Evolutionary conservation across 2,888 invertebrate genomes (phyloP).

Genomic region (Pantelozetes paolii): DNA sequence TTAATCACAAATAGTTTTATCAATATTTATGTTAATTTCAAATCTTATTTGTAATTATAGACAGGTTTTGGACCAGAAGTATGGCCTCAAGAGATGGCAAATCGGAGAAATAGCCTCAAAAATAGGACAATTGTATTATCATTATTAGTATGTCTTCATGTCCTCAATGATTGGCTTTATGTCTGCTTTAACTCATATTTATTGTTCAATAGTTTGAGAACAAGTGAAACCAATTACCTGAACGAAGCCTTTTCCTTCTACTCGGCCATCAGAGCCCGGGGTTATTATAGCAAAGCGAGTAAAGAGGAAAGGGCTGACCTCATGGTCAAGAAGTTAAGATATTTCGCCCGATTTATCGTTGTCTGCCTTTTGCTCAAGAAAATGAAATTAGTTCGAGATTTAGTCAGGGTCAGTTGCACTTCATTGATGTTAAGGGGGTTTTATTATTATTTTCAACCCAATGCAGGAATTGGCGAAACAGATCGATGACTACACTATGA

Average conservation of each 20-base stretch:
- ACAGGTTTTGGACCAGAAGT: slow-evolving; percentile 79
- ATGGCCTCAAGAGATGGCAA: slow-evolving; percentile 94
- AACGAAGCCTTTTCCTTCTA: slow-evolving; percentile 96
- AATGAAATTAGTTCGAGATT: slow-evolving; percentile 84
- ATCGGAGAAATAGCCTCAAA: slow-evolving; percentile 98
- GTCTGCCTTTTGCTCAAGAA: slow-evolving; percentile 89
- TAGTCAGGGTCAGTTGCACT: slow-evolving; percentile 62
- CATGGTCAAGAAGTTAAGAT: slow-evolving; percentile 90
- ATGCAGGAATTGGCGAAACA: slow-evolving; percentile 78
- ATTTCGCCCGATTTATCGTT: slow-evolving; percentile 93
- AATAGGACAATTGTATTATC: slow-evolving; percentile 96
- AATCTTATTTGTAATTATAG: too few species aligned
- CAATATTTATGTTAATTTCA: background rate
- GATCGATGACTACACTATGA: slow-evolving; percentile 88
- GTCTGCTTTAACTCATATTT: slow-evolving; percentile 26
- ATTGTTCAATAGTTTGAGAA: slow-evolving; percentile 67
- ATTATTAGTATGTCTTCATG: slow-evolving; percentile 77
- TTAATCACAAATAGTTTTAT: background rate
- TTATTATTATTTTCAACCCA: background rate
- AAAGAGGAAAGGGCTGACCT: slow-evolving; percentile 88
- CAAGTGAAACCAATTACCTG: slow-evolving; percentile 92
- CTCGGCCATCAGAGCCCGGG: slow-evolving; percentile 85
- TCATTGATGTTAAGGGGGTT: background rate
- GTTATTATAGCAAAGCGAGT: slow-evolving; percentile 86
- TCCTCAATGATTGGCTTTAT: slow-evolving; percentile 23